phyloP scores from a whole-genome alignment of 2,113 vertebrate species.

The Rhabdornis inornatus region DNA sequence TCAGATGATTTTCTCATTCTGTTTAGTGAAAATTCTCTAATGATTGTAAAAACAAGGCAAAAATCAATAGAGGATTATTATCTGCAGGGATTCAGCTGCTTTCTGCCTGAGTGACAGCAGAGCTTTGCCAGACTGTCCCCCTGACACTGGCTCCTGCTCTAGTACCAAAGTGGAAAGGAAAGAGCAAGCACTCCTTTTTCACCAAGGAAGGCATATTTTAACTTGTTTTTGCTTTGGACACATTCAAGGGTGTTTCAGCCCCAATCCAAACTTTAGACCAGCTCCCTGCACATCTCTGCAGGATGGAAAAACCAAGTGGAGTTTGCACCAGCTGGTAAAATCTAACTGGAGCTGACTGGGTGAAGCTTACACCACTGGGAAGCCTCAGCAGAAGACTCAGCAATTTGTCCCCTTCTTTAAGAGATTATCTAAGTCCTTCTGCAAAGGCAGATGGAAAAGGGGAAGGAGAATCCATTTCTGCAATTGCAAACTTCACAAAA shows the following conservation, averaged over 20 bases:
- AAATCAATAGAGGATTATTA: constrained; percentile 24
- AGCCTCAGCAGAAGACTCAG: background rate
- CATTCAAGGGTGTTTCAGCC: background rate
- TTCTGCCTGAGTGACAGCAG: background rate
- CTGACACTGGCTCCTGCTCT: background rate
- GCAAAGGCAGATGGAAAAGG: background rate
- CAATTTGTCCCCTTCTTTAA: background rate
- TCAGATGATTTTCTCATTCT: constrained; percentile 15
- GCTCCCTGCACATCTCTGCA: background rate
- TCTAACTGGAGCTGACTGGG: background rate
- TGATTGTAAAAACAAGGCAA: background rate
- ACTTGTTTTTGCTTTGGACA: background rate
- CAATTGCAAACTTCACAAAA: background rate
- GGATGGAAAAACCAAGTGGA: background rate
- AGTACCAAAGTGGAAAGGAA: background rate
- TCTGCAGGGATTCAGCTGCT: background rate
- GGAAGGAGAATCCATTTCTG: background rate
- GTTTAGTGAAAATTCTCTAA: constrained; percentile 17
- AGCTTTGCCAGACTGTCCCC: background rate
- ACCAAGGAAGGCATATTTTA: background rate
- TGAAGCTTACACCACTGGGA: background rate
- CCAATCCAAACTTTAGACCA: background rate
- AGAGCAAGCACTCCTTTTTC: background rate
- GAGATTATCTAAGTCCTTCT: background rate
- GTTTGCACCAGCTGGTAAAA: background rate